These are phyloP conservation scores for Drosophila lacertosa DNA, from an alignment of 1,140 invertebrate species.

Conservation along the genomic window DNA sequence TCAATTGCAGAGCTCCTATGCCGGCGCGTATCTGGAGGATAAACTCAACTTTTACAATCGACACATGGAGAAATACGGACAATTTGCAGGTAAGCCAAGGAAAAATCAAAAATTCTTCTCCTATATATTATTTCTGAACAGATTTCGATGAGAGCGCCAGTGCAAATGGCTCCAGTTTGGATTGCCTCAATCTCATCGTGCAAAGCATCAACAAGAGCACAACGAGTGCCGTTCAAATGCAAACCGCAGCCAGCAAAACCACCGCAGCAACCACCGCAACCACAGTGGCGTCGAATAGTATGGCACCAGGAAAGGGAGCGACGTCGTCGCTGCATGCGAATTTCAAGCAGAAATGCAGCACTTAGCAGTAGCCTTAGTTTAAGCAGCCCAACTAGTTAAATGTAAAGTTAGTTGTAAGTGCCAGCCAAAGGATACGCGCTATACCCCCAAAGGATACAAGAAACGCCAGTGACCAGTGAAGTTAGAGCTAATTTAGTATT, in stretches of 20 bases:
- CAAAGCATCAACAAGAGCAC: constrained; percentile 86
- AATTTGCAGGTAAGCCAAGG: constrained; percentile 65
- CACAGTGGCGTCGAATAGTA: constrained; percentile 29
- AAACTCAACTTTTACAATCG: constrained; percentile 72
- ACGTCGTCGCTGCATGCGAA: constrained; percentile 61
- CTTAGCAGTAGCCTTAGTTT: constrained; percentile 53
- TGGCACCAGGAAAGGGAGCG: constrained; percentile 13
- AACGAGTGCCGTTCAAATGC: constrained; percentile 40
- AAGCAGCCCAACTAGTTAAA: constrained; percentile 42
- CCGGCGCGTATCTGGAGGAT: constrained; percentile 79
- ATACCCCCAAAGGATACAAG: constrained; percentile 39
- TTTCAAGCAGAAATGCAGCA: constrained; percentile 79
- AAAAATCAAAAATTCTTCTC: not conserved
- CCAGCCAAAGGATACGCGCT: constrained; percentile 61
- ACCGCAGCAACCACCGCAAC: constrained; percentile 11
- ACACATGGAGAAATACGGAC: constrained; percentile 74
- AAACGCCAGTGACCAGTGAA: constrained; percentile 59
- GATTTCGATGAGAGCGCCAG: constrained; percentile 53
- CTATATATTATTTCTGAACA: not conserved
- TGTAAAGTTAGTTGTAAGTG: constrained; percentile 63
- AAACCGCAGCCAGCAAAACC: constrained; percentile 22
- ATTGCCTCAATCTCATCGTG: constrained; percentile 88
- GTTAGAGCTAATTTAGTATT: constrained; percentile 53
- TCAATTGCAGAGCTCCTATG: constrained; percentile 77
- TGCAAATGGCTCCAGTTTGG: constrained; percentile 85